Conservation (phyloP, 2,888 invertebrate species). For the Dysmachus trigonus region DNA sequence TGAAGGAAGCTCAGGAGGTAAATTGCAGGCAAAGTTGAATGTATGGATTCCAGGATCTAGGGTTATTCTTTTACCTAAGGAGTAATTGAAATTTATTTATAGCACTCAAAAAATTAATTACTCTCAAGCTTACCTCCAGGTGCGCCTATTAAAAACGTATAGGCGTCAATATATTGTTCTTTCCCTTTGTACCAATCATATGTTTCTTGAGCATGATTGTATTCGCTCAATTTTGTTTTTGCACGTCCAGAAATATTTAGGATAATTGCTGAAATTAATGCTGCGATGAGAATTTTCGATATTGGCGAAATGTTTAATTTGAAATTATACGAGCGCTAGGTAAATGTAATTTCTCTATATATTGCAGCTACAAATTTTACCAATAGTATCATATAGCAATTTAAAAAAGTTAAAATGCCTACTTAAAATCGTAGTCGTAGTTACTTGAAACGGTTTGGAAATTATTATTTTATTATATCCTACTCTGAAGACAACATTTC, state of each 20-base stretch:
- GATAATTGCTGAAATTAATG: conserved; percentile 62
- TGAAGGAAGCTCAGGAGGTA: conserved; percentile 65
- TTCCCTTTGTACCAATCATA: conserved; percentile 54
- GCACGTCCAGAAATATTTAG: conserved; percentile 64
- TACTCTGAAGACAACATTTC: too few species aligned
- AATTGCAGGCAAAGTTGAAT: conserved; percentile 65
- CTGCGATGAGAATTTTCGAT: too few species aligned
- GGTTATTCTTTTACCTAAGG: conserved; percentile 53
- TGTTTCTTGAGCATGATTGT: conserved; percentile 51
- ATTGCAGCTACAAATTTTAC: too few species aligned
- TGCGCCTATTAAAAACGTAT: neutral
- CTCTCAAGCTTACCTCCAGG: neutral
- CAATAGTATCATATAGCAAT: too few species aligned
- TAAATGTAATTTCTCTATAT: too few species aligned
- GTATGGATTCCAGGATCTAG: conserved; percentile 65
- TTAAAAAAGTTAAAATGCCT: too few species aligned
- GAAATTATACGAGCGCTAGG: too few species aligned
- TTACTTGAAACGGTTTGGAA: too few species aligned
- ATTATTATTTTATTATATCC: too few species aligned
- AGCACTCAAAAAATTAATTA: neutral
- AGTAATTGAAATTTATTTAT: neutral
- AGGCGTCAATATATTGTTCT: neutral
- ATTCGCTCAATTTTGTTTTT: conserved; percentile 63
- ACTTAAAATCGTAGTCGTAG: too few species aligned
- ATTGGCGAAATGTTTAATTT: too few species aligned